Evolutionary conservation across 2,888 invertebrate genomes (phyloP), one percentile per base, ranked within the genome.

Genomic region (Griposia aprilina): DNA sequence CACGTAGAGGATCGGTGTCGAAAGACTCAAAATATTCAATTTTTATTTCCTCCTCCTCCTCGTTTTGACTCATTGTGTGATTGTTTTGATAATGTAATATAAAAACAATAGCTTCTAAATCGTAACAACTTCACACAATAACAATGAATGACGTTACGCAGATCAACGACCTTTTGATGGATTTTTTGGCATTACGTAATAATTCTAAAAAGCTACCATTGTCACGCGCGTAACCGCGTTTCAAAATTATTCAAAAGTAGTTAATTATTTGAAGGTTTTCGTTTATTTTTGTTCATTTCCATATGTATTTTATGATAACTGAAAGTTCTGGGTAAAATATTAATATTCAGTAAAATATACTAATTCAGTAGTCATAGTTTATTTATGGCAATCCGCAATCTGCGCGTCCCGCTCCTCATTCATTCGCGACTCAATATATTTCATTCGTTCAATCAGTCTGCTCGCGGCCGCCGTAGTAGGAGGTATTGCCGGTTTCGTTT

Each of bases 361-460:
- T 60, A 80, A 26, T 74, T 72, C 8, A 73, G 85, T 79, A 82
- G 63, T 13, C 15, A 45, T 65, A 63, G 13, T 72, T 68, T 76
- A 20, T n/a, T 1, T 77, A 74, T 78, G 89, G 87, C 87, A 88
- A 88, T 75, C 50, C 45, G 15, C 50, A 20, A 80, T 81, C 88
- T 80, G 88, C 90, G 88, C 88, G 88, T 88, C 86, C 86, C 90
- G 82, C 83, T 89, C 87, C 57, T 81, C 83, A 80, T 84, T 89
- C 89, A 85, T 88, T 89, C 88, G 36, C 74, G 72, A 89, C 70
- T 89, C 88, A 83, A 86, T 86, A 87, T 78, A 85, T 89, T 88
- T 82, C 89, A 81, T 92, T 94, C 93, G 90, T 92, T 95, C 94
- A 93, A 89, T 94, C 94, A 96, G 96, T 96, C 95, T 93, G 92